These are phyloP conservation scores for Platerodrilus igneus DNA, from an alignment of 2,888 invertebrate genomes.

Conservation along the genomic window DNA sequence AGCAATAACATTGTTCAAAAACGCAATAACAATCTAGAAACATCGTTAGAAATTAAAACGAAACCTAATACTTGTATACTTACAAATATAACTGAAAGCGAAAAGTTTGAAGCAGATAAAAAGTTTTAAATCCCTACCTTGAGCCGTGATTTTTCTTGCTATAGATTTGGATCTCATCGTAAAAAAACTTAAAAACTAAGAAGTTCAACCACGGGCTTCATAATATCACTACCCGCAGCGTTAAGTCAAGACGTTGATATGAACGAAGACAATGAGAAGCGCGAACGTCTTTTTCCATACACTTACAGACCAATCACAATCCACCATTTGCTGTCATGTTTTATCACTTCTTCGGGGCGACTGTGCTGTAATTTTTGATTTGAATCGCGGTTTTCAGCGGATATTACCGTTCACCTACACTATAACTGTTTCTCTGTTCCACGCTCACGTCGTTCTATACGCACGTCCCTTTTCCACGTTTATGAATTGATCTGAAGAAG, in stretches of 20 bases:
- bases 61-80: too few species aligned
- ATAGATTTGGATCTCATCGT: slow-evolving; percentile 70
- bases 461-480: slow-evolving; percentile 20
- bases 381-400: slow-evolving; percentile 39
- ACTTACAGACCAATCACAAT: slow-evolving; percentile 45
- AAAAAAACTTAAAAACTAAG: slow-evolving; percentile 37
- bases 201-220: slow-evolving; percentile 29
- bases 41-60: too few species aligned
- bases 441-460: background rate
- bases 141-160: slow-evolving; percentile 64
- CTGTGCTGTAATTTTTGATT: slow-evolving; percentile 46
- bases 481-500: slow-evolving; percentile 12
- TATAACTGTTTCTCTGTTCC: slow-evolving; percentile 11
- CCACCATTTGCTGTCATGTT: slow-evolving; percentile 47
- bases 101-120: too few species aligned
- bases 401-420: slow-evolving; percentile 28
- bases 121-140: slow-evolving; percentile 59
- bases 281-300: slow-evolving; percentile 44
- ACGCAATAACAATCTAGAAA: too few species aligned
- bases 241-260: slow-evolving; percentile 36
- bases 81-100: too few species aligned
- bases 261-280: slow-evolving; percentile 43
- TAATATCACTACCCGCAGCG: slow-evolving; percentile 34
- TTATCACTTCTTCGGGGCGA: slow-evolving; percentile 48
- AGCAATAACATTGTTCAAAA: too few species aligned